These are phyloP conservation scores for Myotis vivesi DNA, from an alignment of 2,797 vertebrate species.

Conservation along the genomic window DNA sequence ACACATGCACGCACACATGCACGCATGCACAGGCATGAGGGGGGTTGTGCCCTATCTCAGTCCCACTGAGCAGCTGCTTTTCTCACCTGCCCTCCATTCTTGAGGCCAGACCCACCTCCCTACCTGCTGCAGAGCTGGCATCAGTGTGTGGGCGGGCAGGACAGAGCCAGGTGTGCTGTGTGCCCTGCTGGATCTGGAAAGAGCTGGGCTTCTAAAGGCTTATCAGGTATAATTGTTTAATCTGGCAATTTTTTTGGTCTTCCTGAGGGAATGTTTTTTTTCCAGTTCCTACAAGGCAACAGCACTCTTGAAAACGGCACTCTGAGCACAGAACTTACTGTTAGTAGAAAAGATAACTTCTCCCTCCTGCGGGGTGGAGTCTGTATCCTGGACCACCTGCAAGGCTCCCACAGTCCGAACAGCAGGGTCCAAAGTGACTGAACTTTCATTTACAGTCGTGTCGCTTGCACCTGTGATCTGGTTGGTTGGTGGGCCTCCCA, in stretches of 20 bases:
- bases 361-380: conserved; percentile 83
- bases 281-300: not conserved
- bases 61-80: not conserved
- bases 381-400: conserved; percentile 88
- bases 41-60: not conserved
- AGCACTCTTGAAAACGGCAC: not conserved
- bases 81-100: not conserved
- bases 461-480: conserved; percentile 94
- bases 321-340: conserved; percentile 87
- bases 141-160: not conserved
- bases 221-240: not conserved
- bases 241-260: not conserved
- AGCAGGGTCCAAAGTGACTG: conserved; percentile 89
- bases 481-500: conserved; percentile 90
- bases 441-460: conserved; percentile 93
- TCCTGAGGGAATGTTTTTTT: not conserved
- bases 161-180: not conserved
- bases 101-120: not conserved
- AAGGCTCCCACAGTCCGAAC: conserved; percentile 86
- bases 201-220: not conserved
- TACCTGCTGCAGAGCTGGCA: not conserved
- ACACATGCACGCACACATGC: too few species aligned
- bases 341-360: conserved; percentile 88
- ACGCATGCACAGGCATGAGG: rapidly evolving
- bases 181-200: not conserved